phyloP scores from a whole-genome alignment of 2,113 vertebrate genomes.

The Nesogale talazaci region DNA sequence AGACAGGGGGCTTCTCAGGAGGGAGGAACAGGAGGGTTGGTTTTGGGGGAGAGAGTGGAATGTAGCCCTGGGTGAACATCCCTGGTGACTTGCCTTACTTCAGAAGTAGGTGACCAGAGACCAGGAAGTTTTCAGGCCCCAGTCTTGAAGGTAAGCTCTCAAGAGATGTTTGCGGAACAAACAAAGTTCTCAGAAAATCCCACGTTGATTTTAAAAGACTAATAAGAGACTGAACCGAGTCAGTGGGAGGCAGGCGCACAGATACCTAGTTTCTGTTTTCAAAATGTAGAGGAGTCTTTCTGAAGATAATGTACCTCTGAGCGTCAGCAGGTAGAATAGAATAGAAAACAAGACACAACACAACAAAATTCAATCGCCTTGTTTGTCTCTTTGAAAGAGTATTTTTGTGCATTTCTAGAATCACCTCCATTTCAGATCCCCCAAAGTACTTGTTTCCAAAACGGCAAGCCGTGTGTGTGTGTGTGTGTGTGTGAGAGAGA shows the following conservation, averaged over 20 bases:
- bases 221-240: background rate
- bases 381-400: conserved; percentile 15
- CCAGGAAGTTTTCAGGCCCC: background rate
- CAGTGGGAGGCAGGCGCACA: background rate
- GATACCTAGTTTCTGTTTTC: background rate
- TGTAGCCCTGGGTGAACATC: background rate
- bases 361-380: too few species aligned
- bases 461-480: too few species aligned
- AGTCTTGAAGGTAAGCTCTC: background rate
- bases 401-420: conserved; percentile 25
- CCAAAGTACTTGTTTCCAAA: too few species aligned
- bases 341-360: background rate
- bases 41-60: background rate
- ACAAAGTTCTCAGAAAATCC: background rate
- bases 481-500: background rate
- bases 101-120: background rate
- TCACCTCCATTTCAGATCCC: background rate
- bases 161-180: background rate
- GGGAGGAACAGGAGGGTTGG: background rate
- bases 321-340: conserved; percentile 31
- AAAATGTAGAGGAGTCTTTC: background rate
- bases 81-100: background rate
- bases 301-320: conserved; percentile 3
- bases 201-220: background rate
- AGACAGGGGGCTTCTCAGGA: background rate